phyloP scores from a whole-genome alignment of 2,113 vertebrate species.

The Microcebus lehilahytsara region DNA sequence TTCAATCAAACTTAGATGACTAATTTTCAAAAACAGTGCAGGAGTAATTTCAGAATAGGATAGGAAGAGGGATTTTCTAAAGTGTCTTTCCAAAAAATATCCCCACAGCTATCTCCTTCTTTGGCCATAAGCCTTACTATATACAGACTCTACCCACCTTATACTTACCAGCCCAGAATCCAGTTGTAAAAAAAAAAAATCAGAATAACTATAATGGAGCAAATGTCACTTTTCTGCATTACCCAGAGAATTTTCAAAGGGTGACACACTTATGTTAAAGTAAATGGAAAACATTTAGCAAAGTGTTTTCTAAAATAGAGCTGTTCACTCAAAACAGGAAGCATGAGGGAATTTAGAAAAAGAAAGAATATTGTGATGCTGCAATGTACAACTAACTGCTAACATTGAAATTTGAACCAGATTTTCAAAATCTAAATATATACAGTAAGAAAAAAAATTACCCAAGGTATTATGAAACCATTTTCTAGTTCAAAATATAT shows the following conservation, averaged over 20 bases:
- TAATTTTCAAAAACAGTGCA: slow-evolving; percentile 15
- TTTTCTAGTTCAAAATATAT: slow-evolving; percentile 22
- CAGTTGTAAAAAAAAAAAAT: neutral
- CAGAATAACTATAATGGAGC: neutral
- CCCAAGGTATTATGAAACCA: neutral
- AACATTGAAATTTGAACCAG: neutral
- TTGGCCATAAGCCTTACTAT: neutral
- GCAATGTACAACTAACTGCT: neutral
- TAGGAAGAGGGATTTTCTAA: neutral
- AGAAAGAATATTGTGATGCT: neutral
- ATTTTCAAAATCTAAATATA: slow-evolving; percentile 40
- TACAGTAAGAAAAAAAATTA: neutral
- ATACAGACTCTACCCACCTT: neutral
- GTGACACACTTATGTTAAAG: neutral
- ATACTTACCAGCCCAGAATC: neutral
- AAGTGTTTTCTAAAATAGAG: slow-evolving; percentile 48
- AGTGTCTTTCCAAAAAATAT: neutral
- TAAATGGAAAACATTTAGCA: neutral
- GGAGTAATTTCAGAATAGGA: neutral
- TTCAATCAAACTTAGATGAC: slow-evolving; percentile 13
- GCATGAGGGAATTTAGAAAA: neutral
- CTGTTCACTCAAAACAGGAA: slow-evolving; percentile 30
- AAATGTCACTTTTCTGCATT: neutral
- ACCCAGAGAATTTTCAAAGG: slow-evolving; percentile 28
- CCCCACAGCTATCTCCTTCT: neutral